Conservation (phyloP, 2,113 vertebrate genomes). For the Hypanus sabinus region DNA sequence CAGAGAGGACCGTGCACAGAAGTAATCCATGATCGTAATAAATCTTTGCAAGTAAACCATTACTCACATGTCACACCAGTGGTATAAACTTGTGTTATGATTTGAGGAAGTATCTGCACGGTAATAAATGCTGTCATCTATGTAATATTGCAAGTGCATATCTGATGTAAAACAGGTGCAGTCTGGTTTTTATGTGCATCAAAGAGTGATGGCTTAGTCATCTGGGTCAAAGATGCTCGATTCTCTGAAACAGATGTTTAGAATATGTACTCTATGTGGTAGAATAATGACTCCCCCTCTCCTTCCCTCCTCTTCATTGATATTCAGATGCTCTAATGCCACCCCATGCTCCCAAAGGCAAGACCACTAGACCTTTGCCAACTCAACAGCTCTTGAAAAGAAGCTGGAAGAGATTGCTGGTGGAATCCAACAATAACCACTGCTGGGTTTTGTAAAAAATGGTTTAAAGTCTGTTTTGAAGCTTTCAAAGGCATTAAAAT, state of each 20-base stretch:
- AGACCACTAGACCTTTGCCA: background rate
- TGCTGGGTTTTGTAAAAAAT: background rate
- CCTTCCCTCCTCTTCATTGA: too few species aligned
- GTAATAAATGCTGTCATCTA: conserved; percentile 17
- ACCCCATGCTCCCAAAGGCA: background rate
- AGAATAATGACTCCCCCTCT: background rate
- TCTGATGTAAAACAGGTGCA: conserved; percentile 8
- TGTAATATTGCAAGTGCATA: background rate
- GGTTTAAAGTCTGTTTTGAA: too few species aligned
- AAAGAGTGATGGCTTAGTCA: background rate
- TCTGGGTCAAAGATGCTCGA: background rate
- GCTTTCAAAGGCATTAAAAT: too few species aligned
- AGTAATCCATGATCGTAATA: background rate
- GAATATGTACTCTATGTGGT: background rate
- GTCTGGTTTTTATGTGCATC: background rate
- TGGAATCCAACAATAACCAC: background rate
- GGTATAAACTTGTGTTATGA: background rate
- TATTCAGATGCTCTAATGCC: background rate
- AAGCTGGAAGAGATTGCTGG: background rate
- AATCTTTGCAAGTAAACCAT: conserved; percentile 4
- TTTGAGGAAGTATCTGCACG: background rate
- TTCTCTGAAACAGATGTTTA: background rate
- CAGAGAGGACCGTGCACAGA: too few species aligned
- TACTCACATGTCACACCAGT: conserved; percentile 7
- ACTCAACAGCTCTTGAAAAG: background rate